These are phyloP conservation scores for Phenacoccus solenopsis DNA, from an alignment of 1,140 invertebrate species.

Conservation along the genomic window DNA sequence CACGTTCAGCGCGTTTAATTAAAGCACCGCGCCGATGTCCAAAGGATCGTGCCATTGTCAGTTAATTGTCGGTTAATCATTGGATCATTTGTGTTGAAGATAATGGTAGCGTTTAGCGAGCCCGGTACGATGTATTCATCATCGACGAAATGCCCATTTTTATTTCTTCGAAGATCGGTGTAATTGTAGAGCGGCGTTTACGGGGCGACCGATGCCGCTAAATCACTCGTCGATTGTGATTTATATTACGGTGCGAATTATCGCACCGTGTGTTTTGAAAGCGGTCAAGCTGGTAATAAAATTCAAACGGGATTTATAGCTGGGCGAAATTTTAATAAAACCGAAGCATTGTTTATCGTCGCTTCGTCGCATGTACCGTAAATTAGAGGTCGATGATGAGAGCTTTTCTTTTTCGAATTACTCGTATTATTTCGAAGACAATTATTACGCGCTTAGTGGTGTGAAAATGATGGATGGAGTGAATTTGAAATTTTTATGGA, in stretches of 20 bases:
- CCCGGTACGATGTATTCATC: background rate
- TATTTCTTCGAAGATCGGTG: background rate
- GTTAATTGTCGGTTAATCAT: background rate
- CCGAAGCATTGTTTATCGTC: background rate
- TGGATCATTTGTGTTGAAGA: background rate
- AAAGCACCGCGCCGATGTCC: background rate
- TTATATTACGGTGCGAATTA: background rate
- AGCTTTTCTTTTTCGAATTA: background rate
- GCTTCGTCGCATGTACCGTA: background rate
- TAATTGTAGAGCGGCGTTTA: background rate
- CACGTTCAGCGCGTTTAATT: too few species aligned
- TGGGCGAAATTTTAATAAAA: background rate
- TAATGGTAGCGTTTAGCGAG: background rate
- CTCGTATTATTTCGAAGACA: background rate
- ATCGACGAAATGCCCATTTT: background rate
- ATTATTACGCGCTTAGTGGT: background rate
- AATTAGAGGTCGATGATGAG: background rate
- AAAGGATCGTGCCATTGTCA: background rate
- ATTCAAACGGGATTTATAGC: background rate
- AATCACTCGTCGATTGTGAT: background rate
- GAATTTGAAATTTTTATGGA: too few species aligned
- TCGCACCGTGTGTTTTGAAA: background rate
- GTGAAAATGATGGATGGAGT: background rate
- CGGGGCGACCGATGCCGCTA: background rate
- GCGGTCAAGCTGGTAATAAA: background rate